Percentiles rank a stretch among this genome's conserved stretches.
Conservation (phyloP, 2,888 invertebrate species). For the Agrochola lota region DNA sequence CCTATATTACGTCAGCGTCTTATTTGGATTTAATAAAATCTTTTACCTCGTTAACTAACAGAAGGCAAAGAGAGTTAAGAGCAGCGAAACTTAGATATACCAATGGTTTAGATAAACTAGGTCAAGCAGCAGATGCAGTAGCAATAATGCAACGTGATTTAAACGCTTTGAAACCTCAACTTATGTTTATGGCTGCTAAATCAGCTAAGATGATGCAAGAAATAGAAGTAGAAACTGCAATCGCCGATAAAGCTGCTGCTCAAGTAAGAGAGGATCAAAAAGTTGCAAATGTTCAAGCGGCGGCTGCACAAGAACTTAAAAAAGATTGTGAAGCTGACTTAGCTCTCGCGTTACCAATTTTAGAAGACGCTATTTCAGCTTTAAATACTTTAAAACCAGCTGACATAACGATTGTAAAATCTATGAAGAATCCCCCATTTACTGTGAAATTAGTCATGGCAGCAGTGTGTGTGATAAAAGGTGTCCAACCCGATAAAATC, state of each 20-base stretch:
- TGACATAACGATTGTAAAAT: constrained; percentile 96
- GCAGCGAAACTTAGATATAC: constrained; percentile 94
- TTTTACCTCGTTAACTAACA: constrained; percentile 93
- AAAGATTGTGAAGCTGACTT: constrained; percentile 98
- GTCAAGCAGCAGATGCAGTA: constrained; percentile 94
- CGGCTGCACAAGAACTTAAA: constrained; percentile 95
- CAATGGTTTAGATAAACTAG: constrained; percentile 94
- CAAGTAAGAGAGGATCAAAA: constrained; percentile 96
- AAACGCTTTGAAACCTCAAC: constrained; percentile 93
- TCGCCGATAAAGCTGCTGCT: constrained; percentile 94
- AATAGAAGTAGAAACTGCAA: constrained; percentile 94
- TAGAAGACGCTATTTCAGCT: constrained; percentile 94
- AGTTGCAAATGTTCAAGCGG: constrained; percentile 96
- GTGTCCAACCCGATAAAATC: constrained; percentile 94
- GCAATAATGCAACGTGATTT: constrained; percentile 94
- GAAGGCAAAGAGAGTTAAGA: constrained; percentile 93
- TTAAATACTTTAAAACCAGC: constrained; percentile 96
- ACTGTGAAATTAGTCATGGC: constrained; percentile 96
- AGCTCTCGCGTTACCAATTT: constrained; percentile 95
- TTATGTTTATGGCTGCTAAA: constrained; percentile 93
- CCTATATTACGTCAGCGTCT: constrained; percentile 96
- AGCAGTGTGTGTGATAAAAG: constrained; percentile 97
- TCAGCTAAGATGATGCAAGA: constrained; percentile 94
- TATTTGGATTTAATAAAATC: constrained; percentile 95
- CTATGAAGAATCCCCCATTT: constrained; percentile 96